phyloP scores from a whole-genome alignment of 2,113 vertebrate species.

The Rhea americana region DNA sequence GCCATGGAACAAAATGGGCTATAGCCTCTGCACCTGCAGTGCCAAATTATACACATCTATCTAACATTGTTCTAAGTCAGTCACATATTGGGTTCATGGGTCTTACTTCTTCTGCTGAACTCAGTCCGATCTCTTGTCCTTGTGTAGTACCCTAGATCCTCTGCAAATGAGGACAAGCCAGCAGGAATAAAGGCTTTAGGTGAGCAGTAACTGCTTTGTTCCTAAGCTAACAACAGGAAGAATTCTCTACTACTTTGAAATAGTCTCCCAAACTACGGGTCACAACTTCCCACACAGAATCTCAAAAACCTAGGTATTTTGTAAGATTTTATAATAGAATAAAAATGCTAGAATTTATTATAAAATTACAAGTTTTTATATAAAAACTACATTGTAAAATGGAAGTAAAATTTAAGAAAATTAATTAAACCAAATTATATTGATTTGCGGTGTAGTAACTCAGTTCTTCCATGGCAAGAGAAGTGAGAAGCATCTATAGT shows the following conservation, averaged over 20 bases:
- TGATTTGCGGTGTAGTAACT: background rate
- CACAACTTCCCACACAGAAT: background rate
- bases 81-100: background rate
- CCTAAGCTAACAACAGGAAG: background rate
- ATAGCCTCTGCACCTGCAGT: background rate
- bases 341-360: background rate
- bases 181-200: background rate
- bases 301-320: background rate
- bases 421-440: background rate
- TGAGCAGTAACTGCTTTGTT: background rate
- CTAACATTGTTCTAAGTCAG: background rate
- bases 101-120: background rate
- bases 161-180: background rate
- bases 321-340: background rate
- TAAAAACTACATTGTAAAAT: background rate
- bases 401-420: background rate
- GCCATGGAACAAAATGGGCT: background rate
- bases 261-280: background rate
- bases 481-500: background rate
- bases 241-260: background rate
- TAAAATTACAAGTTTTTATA: background rate
- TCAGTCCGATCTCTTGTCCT: background rate
- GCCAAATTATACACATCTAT: background rate
- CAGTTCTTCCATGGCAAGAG: background rate
- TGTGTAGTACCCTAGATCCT: background rate